A percentile compares a stretch with the other conserved stretches of the same genome.
Conservation (phyloP, 2,113 vertebrate species). For the Rana temporaria region DNA sequence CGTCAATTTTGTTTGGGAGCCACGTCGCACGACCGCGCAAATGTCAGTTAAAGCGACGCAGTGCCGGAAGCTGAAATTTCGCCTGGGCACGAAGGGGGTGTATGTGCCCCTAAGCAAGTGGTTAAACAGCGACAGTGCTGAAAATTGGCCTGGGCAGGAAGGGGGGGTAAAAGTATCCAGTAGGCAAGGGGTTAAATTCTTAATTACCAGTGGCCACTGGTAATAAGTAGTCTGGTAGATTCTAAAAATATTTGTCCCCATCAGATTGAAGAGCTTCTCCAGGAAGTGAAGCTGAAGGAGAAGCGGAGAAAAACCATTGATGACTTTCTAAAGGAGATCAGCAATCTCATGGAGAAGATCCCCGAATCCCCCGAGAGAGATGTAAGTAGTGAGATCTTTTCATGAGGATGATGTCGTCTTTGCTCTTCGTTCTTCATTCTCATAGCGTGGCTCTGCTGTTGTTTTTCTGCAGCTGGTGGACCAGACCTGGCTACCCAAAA, state of each 20-base stretch:
- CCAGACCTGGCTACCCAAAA: constrained; percentile 82
- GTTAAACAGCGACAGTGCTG: too few species aligned
- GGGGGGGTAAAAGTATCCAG: too few species aligned
- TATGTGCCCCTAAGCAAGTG: too few species aligned
- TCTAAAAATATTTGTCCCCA: not conserved
- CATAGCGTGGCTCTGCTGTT: not conserved
- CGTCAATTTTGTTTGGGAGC: too few species aligned
- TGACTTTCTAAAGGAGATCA: constrained; percentile 80
- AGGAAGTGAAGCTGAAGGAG: constrained; percentile 88
- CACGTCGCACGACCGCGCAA: too few species aligned
- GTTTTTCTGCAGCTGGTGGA: constrained; percentile 79
- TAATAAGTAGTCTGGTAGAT: too few species aligned
- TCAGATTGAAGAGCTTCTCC: constrained; percentile 92
- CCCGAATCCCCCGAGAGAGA: constrained; percentile 77
- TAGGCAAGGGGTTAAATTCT: too few species aligned
- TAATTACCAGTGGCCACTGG: too few species aligned
- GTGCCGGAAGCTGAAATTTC: too few species aligned
- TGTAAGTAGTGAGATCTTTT: constrained; percentile 63
- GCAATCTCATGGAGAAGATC: constrained; percentile 73
- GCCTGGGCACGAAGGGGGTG: too few species aligned
- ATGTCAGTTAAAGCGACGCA: too few species aligned
- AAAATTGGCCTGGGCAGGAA: too few species aligned
- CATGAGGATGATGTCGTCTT: not conserved
- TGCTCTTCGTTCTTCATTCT: not conserved
- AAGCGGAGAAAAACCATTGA: constrained; percentile 83